A percentile compares a stretch with the other conserved stretches of the same genome.
Conservation (phyloP, 2,888 invertebrate genomes). For the Venusia cambrica region DNA sequence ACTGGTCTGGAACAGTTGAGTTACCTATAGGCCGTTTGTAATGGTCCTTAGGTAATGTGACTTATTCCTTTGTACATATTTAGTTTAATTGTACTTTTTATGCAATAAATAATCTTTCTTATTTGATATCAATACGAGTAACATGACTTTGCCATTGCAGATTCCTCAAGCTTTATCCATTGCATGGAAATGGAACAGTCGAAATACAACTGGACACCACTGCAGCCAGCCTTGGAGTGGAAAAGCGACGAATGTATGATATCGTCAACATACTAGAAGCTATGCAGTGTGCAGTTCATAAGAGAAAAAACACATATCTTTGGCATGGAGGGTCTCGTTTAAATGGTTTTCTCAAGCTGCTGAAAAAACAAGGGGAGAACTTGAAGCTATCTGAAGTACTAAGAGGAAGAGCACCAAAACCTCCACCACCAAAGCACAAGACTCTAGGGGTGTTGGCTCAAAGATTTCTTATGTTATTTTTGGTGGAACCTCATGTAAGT, state of each 20-base stretch:
- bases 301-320: slow-evolving; percentile 84
- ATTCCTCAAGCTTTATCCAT: slow-evolving; percentile 79
- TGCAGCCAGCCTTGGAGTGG: slow-evolving; percentile 83
- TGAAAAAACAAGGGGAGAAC: slow-evolving; percentile 81
- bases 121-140: too few relatives aligned
- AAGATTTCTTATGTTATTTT: slow-evolving; percentile 86
- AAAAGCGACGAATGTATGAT: slow-evolving; percentile 86
- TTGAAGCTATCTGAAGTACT: slow-evolving; percentile 76
- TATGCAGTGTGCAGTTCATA: slow-evolving; percentile 84
- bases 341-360: slow-evolving; percentile 79
- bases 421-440: slow-evolving; percentile 81
- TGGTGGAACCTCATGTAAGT: slow-evolving; percentile 83
- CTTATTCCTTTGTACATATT: too few relatives aligned
- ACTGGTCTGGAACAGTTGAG: too few relatives aligned
- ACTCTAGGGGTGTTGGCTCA: slow-evolving; percentile 86
- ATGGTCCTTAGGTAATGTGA: too few relatives aligned
- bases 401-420: slow-evolving; percentile 68
- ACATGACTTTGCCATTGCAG: slow-evolving; percentile 54
- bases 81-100: too few relatives aligned
- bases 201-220: slow-evolving; percentile 84
- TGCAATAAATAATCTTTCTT: too few relatives aligned
- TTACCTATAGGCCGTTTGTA: too few relatives aligned
- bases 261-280: slow-evolving; percentile 88
- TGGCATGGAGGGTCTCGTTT: slow-evolving; percentile 86
- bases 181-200: slow-evolving; percentile 68